Evolutionary conservation across 2,113 vertebrate genomes (phyloP).

Genomic region (Sinocyclocheilus grahami): DNA sequence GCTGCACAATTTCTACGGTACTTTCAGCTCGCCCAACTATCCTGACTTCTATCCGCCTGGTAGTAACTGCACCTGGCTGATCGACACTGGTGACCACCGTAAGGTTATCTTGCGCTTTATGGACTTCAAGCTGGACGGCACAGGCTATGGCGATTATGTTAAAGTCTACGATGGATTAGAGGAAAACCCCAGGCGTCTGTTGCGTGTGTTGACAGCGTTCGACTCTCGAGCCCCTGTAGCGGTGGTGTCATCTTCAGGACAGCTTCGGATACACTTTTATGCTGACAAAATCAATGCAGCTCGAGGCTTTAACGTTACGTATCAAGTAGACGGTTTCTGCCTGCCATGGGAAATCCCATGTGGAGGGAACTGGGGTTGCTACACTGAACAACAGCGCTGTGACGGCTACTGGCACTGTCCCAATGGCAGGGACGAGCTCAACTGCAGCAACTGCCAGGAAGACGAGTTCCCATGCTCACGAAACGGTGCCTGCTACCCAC

Average conservation of each 20-base stretch:
- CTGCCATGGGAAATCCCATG: constrained; percentile 97
- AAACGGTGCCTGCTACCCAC: constrained; percentile 93
- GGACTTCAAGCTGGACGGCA: constrained; percentile 96
- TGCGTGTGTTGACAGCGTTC: constrained; percentile 91
- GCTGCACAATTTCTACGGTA: constrained; percentile 94
- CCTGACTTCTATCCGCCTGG: constrained; percentile 98
- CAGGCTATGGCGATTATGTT: constrained; percentile 94
- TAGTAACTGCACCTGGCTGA: constrained; percentile 97
- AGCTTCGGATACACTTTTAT: constrained; percentile 93
- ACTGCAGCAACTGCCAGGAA: constrained; percentile 92
- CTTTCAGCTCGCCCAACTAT: constrained; percentile 97
- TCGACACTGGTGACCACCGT: constrained; percentile 94
- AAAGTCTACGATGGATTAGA: constrained; percentile 95
- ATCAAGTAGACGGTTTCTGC: constrained; percentile 98
- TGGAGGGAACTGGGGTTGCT: constrained; percentile 95
- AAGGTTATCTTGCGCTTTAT: constrained; percentile 94
- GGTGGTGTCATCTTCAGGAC: constrained; percentile 91
- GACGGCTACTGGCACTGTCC: constrained; percentile 98
- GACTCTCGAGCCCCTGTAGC: constrained; percentile 91
- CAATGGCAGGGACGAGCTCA: constrained; percentile 93
- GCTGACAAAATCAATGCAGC: constrained; percentile 97
- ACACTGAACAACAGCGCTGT: constrained; percentile 91
- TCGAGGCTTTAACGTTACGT: constrained; percentile 95
- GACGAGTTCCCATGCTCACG: constrained; percentile 96
- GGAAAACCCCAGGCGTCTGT: constrained; percentile 88